These are phyloP conservation scores for Kryptolebias marmoratus DNA, from an alignment of 2,113 vertebrate genomes.

Conservation along the genomic window DNA sequence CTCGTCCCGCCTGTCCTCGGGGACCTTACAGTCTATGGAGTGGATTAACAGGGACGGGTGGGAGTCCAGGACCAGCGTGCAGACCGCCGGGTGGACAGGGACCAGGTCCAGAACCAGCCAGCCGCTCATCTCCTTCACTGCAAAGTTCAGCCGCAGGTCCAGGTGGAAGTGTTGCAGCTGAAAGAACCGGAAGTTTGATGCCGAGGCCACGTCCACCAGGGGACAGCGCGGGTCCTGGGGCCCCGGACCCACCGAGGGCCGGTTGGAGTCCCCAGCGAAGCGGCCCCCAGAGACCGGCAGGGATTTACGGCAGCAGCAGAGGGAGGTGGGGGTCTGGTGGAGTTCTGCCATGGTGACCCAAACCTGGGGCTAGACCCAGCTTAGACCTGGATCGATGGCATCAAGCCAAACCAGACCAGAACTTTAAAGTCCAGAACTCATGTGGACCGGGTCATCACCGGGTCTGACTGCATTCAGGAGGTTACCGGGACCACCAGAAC, in stretches of 20 bases:
- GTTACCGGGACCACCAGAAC: no score
- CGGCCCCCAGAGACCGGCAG: conserved; percentile 67
- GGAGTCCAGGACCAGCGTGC: conserved; percentile 86
- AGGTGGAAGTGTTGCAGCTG: conserved; percentile 88
- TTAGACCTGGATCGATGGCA: conserved; percentile 7
- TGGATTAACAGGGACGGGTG: conserved; percentile 87
- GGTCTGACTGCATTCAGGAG: not conserved
- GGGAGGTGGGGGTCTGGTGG: conserved; percentile 67
- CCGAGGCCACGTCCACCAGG: conserved; percentile 87
- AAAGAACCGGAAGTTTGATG: conserved; percentile 88
- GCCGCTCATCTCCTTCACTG: conserved; percentile 87
- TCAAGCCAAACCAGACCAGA: not conserved
- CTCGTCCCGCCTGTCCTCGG: conserved; percentile 38
- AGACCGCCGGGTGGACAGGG: conserved; percentile 76
- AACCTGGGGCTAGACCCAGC: conserved; percentile 9
- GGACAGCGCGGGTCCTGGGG: conserved; percentile 43
- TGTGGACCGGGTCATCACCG: not conserved
- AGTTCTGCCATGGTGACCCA: conserved; percentile 55
- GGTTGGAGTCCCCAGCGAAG: conserved; percentile 54
- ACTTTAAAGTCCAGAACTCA: not conserved
- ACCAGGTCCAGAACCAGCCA: conserved; percentile 89
- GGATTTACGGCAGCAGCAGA: conserved; percentile 89
- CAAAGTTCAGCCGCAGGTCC: conserved; percentile 84
- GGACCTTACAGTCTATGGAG: conserved; percentile 81
- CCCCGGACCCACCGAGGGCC: not conserved